Percentiles rank a stretch among this genome's conserved stretches.
Evolutionary conservation across 2,113 vertebrate genomes (phyloP).

Genomic region (Rhodinocichla rosea): DNA sequence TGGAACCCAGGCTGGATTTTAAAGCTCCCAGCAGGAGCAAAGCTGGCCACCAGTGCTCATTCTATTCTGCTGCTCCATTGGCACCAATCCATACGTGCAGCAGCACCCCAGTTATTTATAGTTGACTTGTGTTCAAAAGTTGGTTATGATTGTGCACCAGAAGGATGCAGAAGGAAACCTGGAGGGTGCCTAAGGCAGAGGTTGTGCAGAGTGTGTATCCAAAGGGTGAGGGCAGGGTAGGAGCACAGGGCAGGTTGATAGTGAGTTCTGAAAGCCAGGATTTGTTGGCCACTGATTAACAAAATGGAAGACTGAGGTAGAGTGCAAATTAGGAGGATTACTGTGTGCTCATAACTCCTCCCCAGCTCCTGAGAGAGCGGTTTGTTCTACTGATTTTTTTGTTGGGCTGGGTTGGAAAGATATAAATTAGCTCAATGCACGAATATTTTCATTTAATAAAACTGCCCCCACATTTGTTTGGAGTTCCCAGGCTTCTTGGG

Average conservation of each 20-base stretch:
- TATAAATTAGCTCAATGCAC: background rate
- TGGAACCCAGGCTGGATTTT: conserved; percentile 32
- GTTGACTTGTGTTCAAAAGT: background rate
- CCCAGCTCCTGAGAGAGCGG: background rate
- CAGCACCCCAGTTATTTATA: conserved; percentile 13
- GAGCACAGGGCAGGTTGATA: background rate
- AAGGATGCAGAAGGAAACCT: background rate
- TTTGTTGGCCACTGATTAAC: background rate
- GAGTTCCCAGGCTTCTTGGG: conserved; percentile 26
- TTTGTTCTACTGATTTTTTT: conserved; percentile 24
- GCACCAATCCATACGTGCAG: background rate
- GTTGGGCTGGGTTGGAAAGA: background rate
- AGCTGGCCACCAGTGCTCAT: background rate
- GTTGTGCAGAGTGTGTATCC: background rate
- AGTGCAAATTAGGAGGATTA: conserved; percentile 27
- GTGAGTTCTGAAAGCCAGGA: background rate
- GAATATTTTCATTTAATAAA: conserved; percentile 60
- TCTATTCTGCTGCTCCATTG: conserved; percentile 30
- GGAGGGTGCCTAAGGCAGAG: background rate
- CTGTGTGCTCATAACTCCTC: background rate
- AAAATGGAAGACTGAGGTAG: background rate
- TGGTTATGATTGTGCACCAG: background rate
- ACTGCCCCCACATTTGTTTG: conserved; percentile 11
- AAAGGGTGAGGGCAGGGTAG: background rate
- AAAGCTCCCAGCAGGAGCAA: conserved; percentile 22